Evolutionary conservation across 2,113 vertebrate genomes (phyloP).

Genomic region (Coptodon rendalli): DNA sequence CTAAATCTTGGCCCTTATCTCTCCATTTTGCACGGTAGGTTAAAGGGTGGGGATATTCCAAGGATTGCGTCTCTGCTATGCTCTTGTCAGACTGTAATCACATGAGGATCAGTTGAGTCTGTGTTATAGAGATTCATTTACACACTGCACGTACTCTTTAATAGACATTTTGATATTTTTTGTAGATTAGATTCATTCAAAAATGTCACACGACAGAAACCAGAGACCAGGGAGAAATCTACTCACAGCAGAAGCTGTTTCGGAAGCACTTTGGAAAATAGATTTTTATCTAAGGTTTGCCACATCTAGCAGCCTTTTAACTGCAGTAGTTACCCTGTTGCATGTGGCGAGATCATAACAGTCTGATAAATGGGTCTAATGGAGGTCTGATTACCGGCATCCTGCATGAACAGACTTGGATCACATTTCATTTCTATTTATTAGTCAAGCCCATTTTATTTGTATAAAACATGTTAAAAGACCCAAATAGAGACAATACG

Average conservation of each 20-base stretch:
- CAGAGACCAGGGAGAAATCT: rapidly evolving
- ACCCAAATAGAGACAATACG: not conserved
- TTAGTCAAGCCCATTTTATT: not conserved
- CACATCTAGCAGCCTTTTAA: not conserved
- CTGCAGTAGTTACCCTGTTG: not conserved
- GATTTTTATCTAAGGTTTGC: not conserved
- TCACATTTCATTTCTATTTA: not conserved
- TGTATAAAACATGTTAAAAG: not conserved
- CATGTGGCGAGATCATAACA: not conserved
- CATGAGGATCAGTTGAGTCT: slow-evolving; percentile 27
- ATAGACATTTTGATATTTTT: not conserved
- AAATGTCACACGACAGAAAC: not conserved
- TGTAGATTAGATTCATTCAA: not conserved
- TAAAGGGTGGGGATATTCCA: not conserved
- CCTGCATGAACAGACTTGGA: not conserved
- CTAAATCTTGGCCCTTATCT: not conserved
- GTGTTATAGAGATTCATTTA: not conserved
- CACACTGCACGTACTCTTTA: not conserved
- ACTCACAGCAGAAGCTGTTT: not conserved
- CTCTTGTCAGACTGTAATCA: not conserved
- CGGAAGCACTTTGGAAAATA: not conserved
- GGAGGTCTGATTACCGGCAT: not conserved
- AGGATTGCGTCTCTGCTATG: not conserved
- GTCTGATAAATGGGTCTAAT: not conserved
- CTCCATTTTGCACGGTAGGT: not conserved